Percentiles rank a stretch among this genome's conserved stretches.
These are phyloP conservation scores for Channa striata DNA, from an alignment of 2,797 vertebrate genomes.

Conservation along the genomic window DNA sequence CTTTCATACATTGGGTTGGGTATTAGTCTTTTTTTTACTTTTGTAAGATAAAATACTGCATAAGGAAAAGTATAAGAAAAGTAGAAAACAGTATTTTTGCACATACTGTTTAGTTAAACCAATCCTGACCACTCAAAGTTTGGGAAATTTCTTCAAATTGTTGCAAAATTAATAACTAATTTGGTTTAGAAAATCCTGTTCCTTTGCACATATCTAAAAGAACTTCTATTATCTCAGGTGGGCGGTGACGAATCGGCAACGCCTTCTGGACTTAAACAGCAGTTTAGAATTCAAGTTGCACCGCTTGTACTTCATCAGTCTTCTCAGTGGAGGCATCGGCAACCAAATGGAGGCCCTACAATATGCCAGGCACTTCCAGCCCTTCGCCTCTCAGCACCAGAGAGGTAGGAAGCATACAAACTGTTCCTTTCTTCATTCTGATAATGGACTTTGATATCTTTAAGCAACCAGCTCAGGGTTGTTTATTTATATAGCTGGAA, in stretches of 20 bases:
- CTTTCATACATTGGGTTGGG: not conserved
- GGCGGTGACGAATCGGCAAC: slow-evolving; percentile 90
- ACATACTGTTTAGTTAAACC: not conserved
- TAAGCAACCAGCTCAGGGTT: not conserved
- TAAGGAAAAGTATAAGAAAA: not conserved
- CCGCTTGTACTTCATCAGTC: slow-evolving; percentile 91
- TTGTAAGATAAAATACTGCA: not conserved
- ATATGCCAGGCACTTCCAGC: slow-evolving; percentile 93
- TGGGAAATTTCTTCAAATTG: not conserved
- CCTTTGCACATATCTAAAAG: not conserved
- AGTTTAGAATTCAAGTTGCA: slow-evolving; percentile 93
- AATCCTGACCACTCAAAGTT: not conserved
- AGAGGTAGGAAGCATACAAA: slow-evolving; percentile 80
- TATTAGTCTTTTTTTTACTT: not conserved
- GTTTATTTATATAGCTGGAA: not conserved
- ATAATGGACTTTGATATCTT: not conserved
- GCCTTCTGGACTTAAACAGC: slow-evolving; percentile 91
- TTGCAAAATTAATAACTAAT: not conserved
- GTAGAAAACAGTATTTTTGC: too few species aligned
- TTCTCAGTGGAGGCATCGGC: slow-evolving; percentile 88
- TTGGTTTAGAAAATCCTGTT: not conserved
- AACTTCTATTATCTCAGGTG: slow-evolving; percentile 78
- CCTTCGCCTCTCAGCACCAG: slow-evolving; percentile 91
- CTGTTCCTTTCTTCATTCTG: not conserved
- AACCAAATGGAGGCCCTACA: slow-evolving; percentile 92